A percentile compares a stretch with the other conserved stretches of the same genome.
Conservation (phyloP, 2,888 invertebrate genomes). For the Neoaliturus tenellus region DNA sequence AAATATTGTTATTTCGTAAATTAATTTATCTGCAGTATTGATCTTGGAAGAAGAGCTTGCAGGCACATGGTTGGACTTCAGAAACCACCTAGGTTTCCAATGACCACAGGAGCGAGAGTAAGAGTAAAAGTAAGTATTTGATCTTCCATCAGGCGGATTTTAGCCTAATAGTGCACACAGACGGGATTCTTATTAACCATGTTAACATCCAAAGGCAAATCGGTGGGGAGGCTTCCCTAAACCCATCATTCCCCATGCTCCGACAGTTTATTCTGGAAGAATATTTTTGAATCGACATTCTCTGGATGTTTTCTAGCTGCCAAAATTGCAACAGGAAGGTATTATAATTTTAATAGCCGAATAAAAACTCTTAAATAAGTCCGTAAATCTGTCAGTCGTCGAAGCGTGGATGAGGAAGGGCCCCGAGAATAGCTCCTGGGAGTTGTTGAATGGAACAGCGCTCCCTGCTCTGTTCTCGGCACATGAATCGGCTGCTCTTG, state of each 20-base stretch:
- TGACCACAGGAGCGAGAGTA: no score
- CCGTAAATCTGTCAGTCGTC: slow-evolving; percentile 45
- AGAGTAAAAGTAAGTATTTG: no score
- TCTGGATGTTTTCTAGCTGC: slow-evolving; percentile 9
- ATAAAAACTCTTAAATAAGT: slow-evolving; percentile 56
- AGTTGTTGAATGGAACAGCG: slow-evolving; percentile 9
- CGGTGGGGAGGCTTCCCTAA: no score
- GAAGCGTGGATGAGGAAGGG: slow-evolving; percentile 44
- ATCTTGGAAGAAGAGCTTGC: no score
- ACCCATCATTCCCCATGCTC: background rate
- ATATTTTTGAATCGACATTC: slow-evolving; percentile 8
- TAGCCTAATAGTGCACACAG: no score
- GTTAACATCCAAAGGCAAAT: no score
- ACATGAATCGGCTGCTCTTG: background rate
- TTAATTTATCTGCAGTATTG: no score
- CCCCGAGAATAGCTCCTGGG: background rate
- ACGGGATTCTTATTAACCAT: no score
- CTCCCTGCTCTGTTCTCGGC: background rate
- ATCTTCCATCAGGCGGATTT: no score
- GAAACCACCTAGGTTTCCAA: no score
- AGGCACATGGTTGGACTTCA: no score
- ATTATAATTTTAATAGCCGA: slow-evolving; percentile 53
- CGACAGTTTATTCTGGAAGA: background rate
- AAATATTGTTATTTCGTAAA: no score
- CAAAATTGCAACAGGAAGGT: slow-evolving; percentile 7